These are phyloP conservation scores for Lampropteryx suffumata DNA, from an alignment of 2,888 invertebrate genomes.

Conservation along the genomic window DNA sequence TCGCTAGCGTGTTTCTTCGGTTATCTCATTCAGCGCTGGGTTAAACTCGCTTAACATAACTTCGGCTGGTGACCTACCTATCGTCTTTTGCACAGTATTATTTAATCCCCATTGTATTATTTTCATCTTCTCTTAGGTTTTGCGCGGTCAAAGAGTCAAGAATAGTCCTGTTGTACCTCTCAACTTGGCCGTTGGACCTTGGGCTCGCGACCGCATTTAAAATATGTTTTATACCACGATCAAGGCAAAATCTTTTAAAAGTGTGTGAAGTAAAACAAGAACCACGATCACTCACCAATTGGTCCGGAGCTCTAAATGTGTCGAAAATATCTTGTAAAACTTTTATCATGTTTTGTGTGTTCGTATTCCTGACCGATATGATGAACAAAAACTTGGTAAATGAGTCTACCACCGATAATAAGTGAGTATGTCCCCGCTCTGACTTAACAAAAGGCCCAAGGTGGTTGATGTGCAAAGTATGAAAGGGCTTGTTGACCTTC, in stretches of 20 bases:
- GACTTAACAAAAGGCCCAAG: background rate
- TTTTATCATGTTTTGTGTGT: background rate
- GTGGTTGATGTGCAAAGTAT: conserved; percentile 5
- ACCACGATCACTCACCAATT: background rate
- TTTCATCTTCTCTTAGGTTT: background rate
- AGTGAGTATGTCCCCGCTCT: background rate
- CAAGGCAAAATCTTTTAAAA: background rate
- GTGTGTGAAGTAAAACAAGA: background rate
- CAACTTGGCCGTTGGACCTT: background rate
- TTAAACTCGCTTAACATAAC: background rate
- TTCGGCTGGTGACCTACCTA: conserved; percentile 1
- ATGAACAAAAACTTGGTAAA: conserved; percentile 1
- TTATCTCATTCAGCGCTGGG: background rate
- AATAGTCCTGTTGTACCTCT: conserved; percentile 1
- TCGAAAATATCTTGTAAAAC: background rate
- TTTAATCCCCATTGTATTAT: conserved; percentile 1
- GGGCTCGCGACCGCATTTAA: conserved; percentile 3
- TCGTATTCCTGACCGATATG: conserved; percentile 1
- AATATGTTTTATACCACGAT: background rate
- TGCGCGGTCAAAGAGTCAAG: background rate
- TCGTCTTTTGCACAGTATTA: background rate
- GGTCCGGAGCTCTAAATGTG: background rate
- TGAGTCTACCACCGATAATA: background rate
- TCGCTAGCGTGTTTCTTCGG: background rate
- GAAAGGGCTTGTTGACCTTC: background rate